Evolutionary conservation across 2,113 vertebrate species (phyloP).

Genomic region (Chionis minor): DNA sequence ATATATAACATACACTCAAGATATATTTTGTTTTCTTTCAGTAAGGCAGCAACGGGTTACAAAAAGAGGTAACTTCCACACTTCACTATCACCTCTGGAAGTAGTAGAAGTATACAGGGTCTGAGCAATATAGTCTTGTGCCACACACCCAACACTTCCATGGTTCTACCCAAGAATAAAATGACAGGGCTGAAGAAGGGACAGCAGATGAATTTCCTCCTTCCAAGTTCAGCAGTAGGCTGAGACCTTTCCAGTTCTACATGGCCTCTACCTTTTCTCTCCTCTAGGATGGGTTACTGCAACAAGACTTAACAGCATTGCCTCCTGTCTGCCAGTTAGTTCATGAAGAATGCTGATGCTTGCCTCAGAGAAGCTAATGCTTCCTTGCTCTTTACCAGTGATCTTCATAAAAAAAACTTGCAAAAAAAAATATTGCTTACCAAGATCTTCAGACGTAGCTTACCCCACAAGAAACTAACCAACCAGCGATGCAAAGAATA

Average conservation of each 20-base stretch:
- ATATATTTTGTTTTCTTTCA: background rate
- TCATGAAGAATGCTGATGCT: background rate
- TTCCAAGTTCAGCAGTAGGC: background rate
- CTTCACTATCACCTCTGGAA: background rate
- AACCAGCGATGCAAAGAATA: background rate
- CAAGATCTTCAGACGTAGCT: background rate
- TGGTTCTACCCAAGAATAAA: background rate
- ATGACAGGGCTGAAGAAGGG: background rate
- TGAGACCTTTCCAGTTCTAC: background rate
- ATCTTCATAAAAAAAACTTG: background rate
- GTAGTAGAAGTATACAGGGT: rapidly evolving
- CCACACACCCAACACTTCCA: background rate
- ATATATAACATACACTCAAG: background rate
- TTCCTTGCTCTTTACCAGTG: background rate
- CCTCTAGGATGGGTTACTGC: background rate
- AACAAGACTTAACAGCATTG: background rate
- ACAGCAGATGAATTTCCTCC: background rate
- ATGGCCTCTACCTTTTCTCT: background rate
- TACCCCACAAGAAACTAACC: background rate
- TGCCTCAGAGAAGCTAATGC: background rate
- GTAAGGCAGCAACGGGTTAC: background rate
- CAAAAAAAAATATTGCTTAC: background rate
- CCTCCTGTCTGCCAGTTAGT: background rate
- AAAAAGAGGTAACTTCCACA: background rate
- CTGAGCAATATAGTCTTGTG: background rate